Evolutionary conservation across 2,888 invertebrate species (phyloP).

Genomic region (Ophion ellenae): DNA sequence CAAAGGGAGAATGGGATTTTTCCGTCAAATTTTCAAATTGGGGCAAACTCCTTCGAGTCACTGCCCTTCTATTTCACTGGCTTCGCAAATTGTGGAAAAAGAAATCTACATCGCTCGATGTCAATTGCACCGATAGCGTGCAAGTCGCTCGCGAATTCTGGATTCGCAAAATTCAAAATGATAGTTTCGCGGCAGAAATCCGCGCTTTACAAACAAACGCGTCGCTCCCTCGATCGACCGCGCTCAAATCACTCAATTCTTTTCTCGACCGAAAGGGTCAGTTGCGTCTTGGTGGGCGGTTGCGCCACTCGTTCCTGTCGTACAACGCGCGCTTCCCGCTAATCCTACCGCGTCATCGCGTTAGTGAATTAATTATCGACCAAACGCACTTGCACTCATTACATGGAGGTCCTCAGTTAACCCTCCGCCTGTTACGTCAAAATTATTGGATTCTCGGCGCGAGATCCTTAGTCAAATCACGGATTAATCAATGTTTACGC

Average conservation of each 20-base stretch:
- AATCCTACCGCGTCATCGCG: conserved; percentile 44
- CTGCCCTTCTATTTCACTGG: too few relatives aligned
- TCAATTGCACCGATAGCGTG: too few relatives aligned
- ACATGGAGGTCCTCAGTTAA: conserved; percentile 52
- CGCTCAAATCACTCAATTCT: conserved; percentile 35
- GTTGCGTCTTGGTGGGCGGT: background rate
- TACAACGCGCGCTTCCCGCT: conserved; percentile 28
- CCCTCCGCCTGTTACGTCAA: conserved; percentile 21
- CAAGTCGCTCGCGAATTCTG: background rate
- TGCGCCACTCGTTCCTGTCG: background rate
- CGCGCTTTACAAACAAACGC: background rate
- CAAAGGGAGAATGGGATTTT: conserved; percentile 16
- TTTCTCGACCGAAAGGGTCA: conserved; percentile 42
- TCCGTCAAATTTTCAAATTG: conserved; percentile 23
- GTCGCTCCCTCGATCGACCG: conserved; percentile 25
- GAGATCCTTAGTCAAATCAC: conserved; percentile 10
- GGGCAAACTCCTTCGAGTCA: background rate
- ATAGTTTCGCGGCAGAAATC: conserved; percentile 22
- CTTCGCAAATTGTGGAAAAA: too few relatives aligned
- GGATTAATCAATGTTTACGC: conserved; percentile 55
- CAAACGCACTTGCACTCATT: conserved; percentile 47
- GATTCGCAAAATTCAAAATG: background rate
- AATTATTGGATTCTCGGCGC: conserved; percentile 62
- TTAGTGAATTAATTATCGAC: conserved; percentile 48
- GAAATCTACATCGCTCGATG: too few relatives aligned